phyloP scores from a whole-genome alignment of 1,140 invertebrate species.

The Drosophila bifasciata region DNA sequence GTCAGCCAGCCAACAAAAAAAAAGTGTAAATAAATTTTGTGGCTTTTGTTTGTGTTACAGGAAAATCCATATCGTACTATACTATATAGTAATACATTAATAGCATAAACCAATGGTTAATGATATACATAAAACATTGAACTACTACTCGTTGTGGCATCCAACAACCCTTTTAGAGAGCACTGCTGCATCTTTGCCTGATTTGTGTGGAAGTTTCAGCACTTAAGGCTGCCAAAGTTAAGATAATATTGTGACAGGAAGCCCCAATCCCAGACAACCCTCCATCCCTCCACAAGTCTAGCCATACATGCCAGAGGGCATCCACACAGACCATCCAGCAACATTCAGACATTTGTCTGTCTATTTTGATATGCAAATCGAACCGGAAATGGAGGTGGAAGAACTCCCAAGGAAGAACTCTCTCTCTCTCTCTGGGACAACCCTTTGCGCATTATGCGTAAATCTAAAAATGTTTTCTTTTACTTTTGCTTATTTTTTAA shows the following conservation, averaged over 20 bases:
- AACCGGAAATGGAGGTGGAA: slow-evolving; percentile 38
- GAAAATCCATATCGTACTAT: slow-evolving; percentile 13
- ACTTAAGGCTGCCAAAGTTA: slow-evolving; percentile 66
- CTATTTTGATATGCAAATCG: slow-evolving; percentile 76
- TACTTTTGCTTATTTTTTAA: slow-evolving; percentile 73
- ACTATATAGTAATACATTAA: slow-evolving; percentile 42
- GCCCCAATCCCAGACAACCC: slow-evolving; percentile 22
- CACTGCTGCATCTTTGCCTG: neutral
- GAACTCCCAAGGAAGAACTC: slow-evolving; percentile 30
- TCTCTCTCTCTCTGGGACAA: slow-evolving; percentile 41
- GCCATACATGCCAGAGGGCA: slow-evolving; percentile 28
- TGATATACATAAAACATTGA: slow-evolving; percentile 22
- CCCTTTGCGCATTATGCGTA: slow-evolving; percentile 70
- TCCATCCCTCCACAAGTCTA: slow-evolving; percentile 21
- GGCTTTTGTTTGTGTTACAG: slow-evolving; percentile 59
- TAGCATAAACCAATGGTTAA: slow-evolving; percentile 29
- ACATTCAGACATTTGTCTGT: slow-evolving; percentile 30
- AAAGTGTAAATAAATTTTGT: slow-evolving; percentile 47
- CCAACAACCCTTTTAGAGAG: slow-evolving; percentile 1
- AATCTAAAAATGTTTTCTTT: slow-evolving; percentile 78
- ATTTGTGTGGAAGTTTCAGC: slow-evolving; percentile 27
- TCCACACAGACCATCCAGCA: slow-evolving; percentile 32
- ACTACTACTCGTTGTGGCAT: neutral
- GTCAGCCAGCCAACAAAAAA: slow-evolving; percentile 24
- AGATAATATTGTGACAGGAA: slow-evolving; percentile 76